A percentile compares a stretch with the other conserved stretches of the same genome.
These are phyloP conservation scores for Apis florea DNA, from an alignment of 1,140 invertebrate species.

Conservation along the genomic window DNA sequence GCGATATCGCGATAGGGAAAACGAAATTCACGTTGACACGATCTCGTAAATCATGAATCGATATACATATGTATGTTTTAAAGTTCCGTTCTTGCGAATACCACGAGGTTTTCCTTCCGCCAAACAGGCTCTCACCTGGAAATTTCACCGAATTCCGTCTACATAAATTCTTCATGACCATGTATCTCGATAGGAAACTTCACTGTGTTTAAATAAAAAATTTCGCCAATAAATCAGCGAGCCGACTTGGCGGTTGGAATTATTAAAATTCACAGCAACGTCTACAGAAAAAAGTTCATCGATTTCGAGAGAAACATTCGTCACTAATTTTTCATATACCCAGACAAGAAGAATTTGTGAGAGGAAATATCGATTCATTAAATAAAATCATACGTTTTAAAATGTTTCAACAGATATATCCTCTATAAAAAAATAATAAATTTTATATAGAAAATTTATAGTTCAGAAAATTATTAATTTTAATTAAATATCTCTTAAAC, in stretches of 20 bases:
- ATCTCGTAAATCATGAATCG: slow-evolving; percentile 34
- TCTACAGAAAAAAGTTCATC: background rate
- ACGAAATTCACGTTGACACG: slow-evolving; percentile 10
- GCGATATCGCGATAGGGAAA: background rate
- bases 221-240: slow-evolving; percentile 26
- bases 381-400: no score
- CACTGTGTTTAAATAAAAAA: slow-evolving; percentile 30
- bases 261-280: slow-evolving; percentile 13
- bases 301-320: no score
- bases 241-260: background rate
- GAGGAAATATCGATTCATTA: background rate
- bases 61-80: slow-evolving; percentile 15
- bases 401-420: no score
- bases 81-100: slow-evolving; percentile 24
- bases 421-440: no score
- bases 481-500: no score
- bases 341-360: no score
- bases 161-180: slow-evolving; percentile 42
- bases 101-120: background rate
- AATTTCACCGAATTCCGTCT: slow-evolving; percentile 26
- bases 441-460: no score
- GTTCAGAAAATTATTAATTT: no score
- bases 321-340: no score
- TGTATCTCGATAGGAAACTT: slow-evolving; percentile 34
- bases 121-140: slow-evolving; percentile 19